Evolutionary conservation across 2,888 invertebrate genomes (phyloP).

Genomic region (Ichneumoninae sp.): DNA sequence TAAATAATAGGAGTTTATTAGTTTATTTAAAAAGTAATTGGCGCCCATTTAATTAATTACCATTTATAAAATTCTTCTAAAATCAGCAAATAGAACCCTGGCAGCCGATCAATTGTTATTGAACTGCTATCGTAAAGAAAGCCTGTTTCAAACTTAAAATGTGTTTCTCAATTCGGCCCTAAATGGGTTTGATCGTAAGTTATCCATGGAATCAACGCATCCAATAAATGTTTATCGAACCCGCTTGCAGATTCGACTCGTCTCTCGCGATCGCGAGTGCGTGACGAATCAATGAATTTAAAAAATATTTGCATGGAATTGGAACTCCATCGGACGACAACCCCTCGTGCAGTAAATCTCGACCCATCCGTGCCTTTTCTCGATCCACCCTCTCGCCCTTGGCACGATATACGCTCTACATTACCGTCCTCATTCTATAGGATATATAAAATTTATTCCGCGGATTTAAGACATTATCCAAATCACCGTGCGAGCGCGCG

Average conservation of each 20-base stretch:
- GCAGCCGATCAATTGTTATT: too few species aligned
- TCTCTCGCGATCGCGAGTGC: constrained; percentile 2
- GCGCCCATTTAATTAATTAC: too few species aligned
- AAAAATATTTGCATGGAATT: constrained; percentile 60
- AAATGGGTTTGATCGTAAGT: constrained; percentile 49
- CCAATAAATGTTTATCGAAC: constrained; percentile 49
- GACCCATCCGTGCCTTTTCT: constrained; percentile 48
- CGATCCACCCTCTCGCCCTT: constrained; percentile 44
- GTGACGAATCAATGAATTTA: constrained; percentile 19
- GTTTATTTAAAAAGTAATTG: too few species aligned
- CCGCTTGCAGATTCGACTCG: constrained; percentile 35
- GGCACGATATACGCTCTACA: constrained; percentile 29
- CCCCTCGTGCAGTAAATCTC: constrained; percentile 59
- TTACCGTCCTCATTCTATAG: constrained; percentile 30
- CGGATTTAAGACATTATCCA: constrained; percentile 49
- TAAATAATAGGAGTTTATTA: too few species aligned
- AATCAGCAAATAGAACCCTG: too few species aligned
- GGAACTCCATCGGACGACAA: constrained; percentile 44
- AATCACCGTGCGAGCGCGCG: constrained; percentile 45
- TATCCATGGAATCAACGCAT: background rate
- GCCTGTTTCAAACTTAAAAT: too few species aligned
- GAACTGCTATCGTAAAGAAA: too few species aligned
- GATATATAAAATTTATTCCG: constrained; percentile 48
- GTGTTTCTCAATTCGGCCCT: background rate
- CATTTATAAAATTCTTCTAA: too few species aligned